Base-by-base conservation (phyloP, 2,797 vertebrate genomes). In the Trachurus trachurus region DNA sequence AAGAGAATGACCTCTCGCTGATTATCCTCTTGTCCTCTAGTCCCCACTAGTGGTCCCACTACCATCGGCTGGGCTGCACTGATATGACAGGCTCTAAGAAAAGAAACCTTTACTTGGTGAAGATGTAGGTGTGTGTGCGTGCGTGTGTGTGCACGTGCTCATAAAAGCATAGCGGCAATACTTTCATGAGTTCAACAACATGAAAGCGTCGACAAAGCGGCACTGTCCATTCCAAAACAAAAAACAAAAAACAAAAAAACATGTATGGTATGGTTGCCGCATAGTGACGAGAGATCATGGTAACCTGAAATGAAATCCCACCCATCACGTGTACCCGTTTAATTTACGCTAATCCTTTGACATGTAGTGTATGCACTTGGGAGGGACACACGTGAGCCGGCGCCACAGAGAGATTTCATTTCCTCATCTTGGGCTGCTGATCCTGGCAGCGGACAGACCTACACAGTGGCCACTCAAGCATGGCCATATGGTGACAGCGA, bases 321-420 rank as follows among this genome's bases (percentile, higher is more conserved):
- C 17, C 45, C 56, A 9, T 89, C 89, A 90, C 74, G 71, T 88
- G 84, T 50, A 57, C 21, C 8, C 1, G 1, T 79, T 73, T 84
- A 78, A 91, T 87, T 90, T 78, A 74, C 67, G 1, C 72, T 87
- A 85, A 89, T 82, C 84, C 90, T 52, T 10, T 22, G 59, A 74
- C 76, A 78, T 84, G 84, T 34, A 75, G 76, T 9, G 45, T 60
- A 74, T 62, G 82, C 62, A 71, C 73, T 76, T 62, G 63, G 65
- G 3, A 78, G 62, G 31, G 74, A 13, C 52, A 64, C 88, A 88
- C 66, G 78, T 85, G 90, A 88, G 69, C 44, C 0, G 1, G 45
- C 42, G 71, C 54, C 56, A 71, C n/a, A 10, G 47, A 75, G 60
- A 79, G 82, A 90, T 88, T 81, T 81, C 67, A 84, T 78, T 89